phyloP scores from a whole-genome alignment of 2,113 vertebrate species.

The Sisor rabdophorus region DNA sequence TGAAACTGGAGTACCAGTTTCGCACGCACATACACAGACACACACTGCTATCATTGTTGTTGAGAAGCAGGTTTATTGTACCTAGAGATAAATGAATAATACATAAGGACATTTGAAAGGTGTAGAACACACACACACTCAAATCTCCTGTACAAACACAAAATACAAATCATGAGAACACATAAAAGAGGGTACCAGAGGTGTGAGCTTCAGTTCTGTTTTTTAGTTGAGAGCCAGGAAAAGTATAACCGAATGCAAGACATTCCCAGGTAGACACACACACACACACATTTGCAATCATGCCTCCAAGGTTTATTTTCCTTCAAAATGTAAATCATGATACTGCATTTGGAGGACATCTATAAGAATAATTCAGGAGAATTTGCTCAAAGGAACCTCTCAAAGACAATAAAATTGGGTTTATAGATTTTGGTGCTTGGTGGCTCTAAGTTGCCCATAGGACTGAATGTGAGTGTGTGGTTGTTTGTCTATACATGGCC shows the following conservation, averaged over 20 bases:
- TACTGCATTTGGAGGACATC: neutral
- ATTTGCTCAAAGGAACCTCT: neutral
- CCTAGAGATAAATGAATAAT: conserved; percentile 19
- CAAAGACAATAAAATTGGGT: neutral
- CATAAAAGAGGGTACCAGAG: neutral
- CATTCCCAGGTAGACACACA: neutral
- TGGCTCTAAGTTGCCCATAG: too few relatives aligned
- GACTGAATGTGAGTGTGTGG: too few relatives aligned
- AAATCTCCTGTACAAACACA: neutral
- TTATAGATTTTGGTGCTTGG: too few relatives aligned
- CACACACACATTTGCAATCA: neutral
- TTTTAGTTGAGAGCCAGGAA: neutral
- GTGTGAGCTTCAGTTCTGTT: neutral
- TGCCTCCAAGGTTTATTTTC: neutral
- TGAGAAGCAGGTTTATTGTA: neutral
- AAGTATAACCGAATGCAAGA: neutral
- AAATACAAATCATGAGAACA: neutral
- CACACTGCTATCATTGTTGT: neutral
- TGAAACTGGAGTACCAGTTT: too few relatives aligned
- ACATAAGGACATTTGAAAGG: conserved; percentile 2
- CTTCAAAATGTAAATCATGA: neutral
- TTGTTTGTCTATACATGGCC: too few relatives aligned
- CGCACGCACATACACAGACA: conserved; percentile 7
- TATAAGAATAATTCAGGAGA: conserved; percentile 4
- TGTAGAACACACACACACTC: neutral